Base-by-base conservation (phyloP, 1,140 invertebrate genomes). In the Alviniconcha marisindica region DNA sequence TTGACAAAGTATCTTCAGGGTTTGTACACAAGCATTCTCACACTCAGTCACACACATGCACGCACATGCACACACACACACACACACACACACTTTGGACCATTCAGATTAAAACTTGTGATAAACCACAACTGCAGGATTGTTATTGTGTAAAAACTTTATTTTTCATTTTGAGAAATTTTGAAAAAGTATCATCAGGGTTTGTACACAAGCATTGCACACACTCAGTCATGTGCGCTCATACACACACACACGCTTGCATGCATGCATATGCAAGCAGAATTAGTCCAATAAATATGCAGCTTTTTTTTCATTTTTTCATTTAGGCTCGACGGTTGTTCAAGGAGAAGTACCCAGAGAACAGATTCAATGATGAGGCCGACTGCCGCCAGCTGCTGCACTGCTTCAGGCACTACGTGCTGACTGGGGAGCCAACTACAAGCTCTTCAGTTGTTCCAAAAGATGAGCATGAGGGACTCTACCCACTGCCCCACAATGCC, bases 401-500 rank as follows among this genome's bases (percentile, higher is more conserved):
- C 21, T 69, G 63, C 31, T 69, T 33, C 63, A 69, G 33, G 33
- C 63, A 69, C 31, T 69, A 33, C 31, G 63, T 69, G 5, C 63
- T 33, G 21, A 69, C 63, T 31, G 63, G 63, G 10, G 63, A 69
- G 31, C 33, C 63, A n/a, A 69, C 28, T 10, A 28, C 63, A 21
- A 10, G 5, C 4, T 31, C 63, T 1, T 33, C 63, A 31, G n/a
- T 31, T 28, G 21, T 28, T 28, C 56, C 56, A 28, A 69, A 33
- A 69, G 28, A 69, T 31, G n/a, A 69, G 18, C 31, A 69, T 4
- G 63, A 69, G 4, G 31, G 63, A 69, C 63, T 69, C 4, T 69
- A 69, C 63, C 63, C 63, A 10, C 31, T 69, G 1, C 63, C 63
- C 2, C 63, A 31, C 63, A 69, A 69, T 69, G 63, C 63, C 63